Conservation (phyloP, 2,797 vertebrate genomes). For the Periophthalmus magnuspinnatus region DNA sequence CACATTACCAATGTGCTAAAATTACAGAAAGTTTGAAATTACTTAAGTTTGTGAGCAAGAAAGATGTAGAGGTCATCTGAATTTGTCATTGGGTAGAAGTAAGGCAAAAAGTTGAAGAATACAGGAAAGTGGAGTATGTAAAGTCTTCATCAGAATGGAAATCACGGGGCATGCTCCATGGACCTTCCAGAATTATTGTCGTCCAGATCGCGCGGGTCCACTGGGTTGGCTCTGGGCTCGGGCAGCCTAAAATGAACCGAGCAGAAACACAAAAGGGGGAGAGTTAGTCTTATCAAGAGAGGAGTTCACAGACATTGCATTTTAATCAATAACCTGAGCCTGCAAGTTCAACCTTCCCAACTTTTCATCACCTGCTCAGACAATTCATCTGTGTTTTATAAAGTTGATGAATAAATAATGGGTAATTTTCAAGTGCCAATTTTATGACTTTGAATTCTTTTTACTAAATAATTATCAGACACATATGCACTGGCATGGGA, state of each 20-base stretch:
- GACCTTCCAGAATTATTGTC: constrained; percentile 63
- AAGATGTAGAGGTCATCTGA: constrained; percentile 45
- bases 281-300: neutral
- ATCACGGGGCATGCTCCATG: constrained; percentile 74
- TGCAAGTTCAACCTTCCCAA: neutral
- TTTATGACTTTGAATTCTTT: no score
- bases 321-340: neutral
- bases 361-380: neutral
- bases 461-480: no score
- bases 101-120: constrained; percentile 65
- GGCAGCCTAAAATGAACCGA: constrained; percentile 59
- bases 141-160: constrained; percentile 13
- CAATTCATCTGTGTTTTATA: neutral
- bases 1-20: constrained; percentile 50
- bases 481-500: no score
- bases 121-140: constrained; percentile 4
- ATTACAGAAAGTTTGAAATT: constrained; percentile 64
- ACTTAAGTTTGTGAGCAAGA: constrained; percentile 44
- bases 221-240: constrained; percentile 66
- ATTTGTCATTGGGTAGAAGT: constrained; percentile 50
- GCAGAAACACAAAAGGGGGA: constrained; percentile 6
- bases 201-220: constrained; percentile 57
- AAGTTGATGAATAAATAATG: neutral
- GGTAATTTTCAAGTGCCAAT: no score
- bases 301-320: neutral